Conservation (phyloP, 2,797 vertebrate species). For the Argentina silus region DNA sequence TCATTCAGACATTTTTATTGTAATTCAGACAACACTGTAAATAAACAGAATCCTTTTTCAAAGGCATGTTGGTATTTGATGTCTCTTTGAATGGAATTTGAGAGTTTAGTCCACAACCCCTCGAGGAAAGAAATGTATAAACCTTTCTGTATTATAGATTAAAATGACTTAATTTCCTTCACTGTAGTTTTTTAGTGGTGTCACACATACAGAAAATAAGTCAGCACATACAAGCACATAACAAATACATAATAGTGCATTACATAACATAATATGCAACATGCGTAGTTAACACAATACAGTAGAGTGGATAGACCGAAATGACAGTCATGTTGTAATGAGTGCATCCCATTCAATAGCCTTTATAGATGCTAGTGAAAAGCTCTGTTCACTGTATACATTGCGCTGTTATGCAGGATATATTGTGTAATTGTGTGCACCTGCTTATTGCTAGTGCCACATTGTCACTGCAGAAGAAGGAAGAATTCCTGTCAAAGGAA, state of each 20-base stretch:
- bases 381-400: too few relatives aligned
- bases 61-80: conserved; percentile 64
- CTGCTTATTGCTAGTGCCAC: neutral
- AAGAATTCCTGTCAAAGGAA: neutral
- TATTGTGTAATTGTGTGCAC: neutral
- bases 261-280: too few relatives aligned
- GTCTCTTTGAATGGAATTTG: neutral
- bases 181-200: neutral
- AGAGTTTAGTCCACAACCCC: neutral
- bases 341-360: too few relatives aligned
- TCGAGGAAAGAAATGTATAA: neutral
- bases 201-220: neutral
- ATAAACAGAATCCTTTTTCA: conserved; percentile 91
- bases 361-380: too few relatives aligned
- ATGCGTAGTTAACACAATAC: too few relatives aligned
- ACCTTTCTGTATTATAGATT: too few relatives aligned
- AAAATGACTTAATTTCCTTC: neutral
- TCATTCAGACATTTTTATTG: conserved; percentile 80
- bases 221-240: too few relatives aligned
- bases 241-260: too few relatives aligned
- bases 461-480: neutral
- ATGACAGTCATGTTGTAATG: too few relatives aligned
- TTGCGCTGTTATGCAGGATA: too few relatives aligned
- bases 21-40: conserved; percentile 87
- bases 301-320: too few relatives aligned